A percentile compares a stretch with the other conserved stretches of the same genome.
phyloP scores from a whole-genome alignment of 2,797 vertebrate genomes.

The Brachyalestes nurse region DNA sequence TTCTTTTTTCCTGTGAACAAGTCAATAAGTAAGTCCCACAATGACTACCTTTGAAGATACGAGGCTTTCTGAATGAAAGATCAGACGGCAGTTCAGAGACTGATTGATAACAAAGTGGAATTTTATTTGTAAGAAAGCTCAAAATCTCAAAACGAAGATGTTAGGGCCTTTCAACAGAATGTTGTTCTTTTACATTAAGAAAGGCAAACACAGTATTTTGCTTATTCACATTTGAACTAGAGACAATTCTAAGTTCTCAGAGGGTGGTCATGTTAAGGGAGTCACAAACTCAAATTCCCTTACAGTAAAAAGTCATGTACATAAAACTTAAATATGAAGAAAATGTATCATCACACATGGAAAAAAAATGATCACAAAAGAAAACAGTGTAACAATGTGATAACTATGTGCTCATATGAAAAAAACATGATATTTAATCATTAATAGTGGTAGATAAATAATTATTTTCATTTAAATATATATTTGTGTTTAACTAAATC shows the following conservation, averaged over 20 bases:
- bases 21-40: slow-evolving; percentile 44
- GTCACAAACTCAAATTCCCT: too few relatives aligned
- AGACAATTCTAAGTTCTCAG: background rate
- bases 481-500: too few relatives aligned
- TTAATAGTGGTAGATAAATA: too few relatives aligned
- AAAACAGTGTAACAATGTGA: too few relatives aligned
- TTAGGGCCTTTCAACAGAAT: background rate
- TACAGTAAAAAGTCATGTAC: too few relatives aligned
- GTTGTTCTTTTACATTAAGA: background rate
- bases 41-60: slow-evolving; percentile 63
- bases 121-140: background rate
- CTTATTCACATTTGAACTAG: background rate
- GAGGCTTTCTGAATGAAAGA: slow-evolving; percentile 54
- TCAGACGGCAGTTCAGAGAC: slow-evolving; percentile 35
- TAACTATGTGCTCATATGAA: too few relatives aligned
- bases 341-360: too few relatives aligned
- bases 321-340: too few relatives aligned
- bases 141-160: background rate
- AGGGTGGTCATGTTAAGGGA: background rate
- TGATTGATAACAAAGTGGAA: slow-evolving; percentile 32
- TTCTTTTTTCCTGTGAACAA: slow-evolving; percentile 57
- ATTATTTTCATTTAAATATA: too few relatives aligned
- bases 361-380: too few relatives aligned
- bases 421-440: too few relatives aligned
- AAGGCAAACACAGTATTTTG: background rate